Conservation (phyloP, 2,113 vertebrate species). For the Alethe diademata region DNA sequence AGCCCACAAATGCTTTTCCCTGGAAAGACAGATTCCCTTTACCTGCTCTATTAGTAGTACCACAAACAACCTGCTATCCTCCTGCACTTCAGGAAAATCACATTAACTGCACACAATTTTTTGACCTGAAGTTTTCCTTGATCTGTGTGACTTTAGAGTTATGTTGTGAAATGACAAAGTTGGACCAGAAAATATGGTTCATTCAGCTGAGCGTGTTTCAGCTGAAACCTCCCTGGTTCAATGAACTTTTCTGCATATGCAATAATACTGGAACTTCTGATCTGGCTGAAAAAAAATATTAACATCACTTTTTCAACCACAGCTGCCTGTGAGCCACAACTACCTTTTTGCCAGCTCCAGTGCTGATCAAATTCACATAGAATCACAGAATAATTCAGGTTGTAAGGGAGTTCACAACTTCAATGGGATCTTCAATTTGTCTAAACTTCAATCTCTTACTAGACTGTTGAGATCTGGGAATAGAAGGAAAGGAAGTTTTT, state of each 20-base stretch:
- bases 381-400: conserved; percentile 2
- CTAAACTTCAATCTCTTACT: neutral
- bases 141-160: neutral
- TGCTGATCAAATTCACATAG: neutral
- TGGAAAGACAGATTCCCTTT: neutral
- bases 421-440: conserved; percentile 14
- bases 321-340: neutral
- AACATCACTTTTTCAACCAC: neutral
- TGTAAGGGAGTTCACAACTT: neutral
- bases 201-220: neutral
- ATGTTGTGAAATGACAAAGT: neutral
- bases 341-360: neutral
- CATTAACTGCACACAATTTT: neutral
- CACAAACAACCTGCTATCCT: neutral
- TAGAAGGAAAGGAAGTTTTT: neutral
- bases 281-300: neutral
- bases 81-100: neutral
- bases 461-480: neutral
- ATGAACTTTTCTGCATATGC: neutral
- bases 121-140: neutral
- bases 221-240: neutral
- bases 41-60: neutral
- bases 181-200: neutral
- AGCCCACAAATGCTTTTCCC: neutral
- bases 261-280: neutral